These are phyloP conservation scores for Battus philenor DNA, from an alignment of 1,140 invertebrate genomes.

Conservation along the genomic window DNA sequence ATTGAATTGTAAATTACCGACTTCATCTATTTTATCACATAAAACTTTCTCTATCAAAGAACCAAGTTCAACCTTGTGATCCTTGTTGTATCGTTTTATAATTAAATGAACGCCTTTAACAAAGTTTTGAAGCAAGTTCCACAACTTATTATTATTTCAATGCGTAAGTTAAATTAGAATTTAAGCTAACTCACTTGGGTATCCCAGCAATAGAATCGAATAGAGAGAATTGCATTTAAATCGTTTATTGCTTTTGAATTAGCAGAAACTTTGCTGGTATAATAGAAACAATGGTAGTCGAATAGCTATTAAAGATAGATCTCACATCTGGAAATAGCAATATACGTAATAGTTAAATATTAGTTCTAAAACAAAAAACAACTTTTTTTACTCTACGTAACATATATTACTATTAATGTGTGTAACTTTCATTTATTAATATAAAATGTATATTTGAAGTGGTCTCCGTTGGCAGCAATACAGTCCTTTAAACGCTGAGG, in stretches of 20 bases:
- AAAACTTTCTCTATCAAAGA: slow-evolving; percentile 15
- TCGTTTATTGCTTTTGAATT: slow-evolving; percentile 13
- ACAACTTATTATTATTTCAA: slow-evolving; percentile 16
- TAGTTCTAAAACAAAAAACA: too few relatives aligned
- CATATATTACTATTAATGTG: too few relatives aligned
- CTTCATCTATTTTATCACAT: slow-evolving; percentile 10
- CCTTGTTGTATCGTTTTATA: slow-evolving; percentile 18
- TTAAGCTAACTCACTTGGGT: slow-evolving; percentile 13
- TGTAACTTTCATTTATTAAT: too few relatives aligned
- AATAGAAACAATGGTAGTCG: slow-evolving; percentile 7
- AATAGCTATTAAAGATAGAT: too few relatives aligned
- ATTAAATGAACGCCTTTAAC: slow-evolving; percentile 17
- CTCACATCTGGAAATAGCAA: too few relatives aligned
- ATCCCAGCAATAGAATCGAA: slow-evolving; percentile 11
- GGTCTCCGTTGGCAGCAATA: too few relatives aligned
- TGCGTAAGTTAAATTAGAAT: slow-evolving; percentile 17
- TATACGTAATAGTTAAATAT: too few relatives aligned
- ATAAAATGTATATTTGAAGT: too few relatives aligned
- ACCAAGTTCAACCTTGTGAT: slow-evolving; percentile 14
- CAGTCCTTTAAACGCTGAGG: too few relatives aligned
- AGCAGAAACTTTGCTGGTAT: slow-evolving; percentile 2
- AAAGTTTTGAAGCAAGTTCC: slow-evolving; percentile 13
- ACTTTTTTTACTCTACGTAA: too few relatives aligned
- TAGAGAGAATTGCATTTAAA: slow-evolving; percentile 15
- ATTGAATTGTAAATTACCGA: slow-evolving; percentile 6